Evolutionary conservation across 2,113 vertebrate genomes (phyloP), one percentile per base, ranked within the genome.

Genomic region (Nerophis ophidion): DNA sequence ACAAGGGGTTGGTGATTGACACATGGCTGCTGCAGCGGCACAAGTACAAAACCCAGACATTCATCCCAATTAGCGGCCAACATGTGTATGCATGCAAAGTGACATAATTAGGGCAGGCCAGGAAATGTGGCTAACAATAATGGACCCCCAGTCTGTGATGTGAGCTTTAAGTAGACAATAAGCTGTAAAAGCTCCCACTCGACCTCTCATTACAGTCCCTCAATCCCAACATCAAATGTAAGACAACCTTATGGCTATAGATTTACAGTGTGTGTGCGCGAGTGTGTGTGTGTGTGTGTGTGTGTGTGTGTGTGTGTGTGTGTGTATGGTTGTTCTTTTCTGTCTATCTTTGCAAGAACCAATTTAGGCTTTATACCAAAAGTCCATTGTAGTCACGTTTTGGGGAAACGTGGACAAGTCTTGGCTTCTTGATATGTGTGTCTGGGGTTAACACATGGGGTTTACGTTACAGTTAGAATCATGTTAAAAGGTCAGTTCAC

Each of bases 121-220:
- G 71, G 19, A 68, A 76, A 74, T 33, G 65, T 67, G 79, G 63
- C 59, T 5, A 76, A 81, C 66, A 75, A 70, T 45, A 48, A 71
- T 33, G 63, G 56, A 75, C 66, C 57, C 57, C 49, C 19, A 48
- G 54, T 56, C 72, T 77, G 54, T 70, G 58, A 66, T 72, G 65
- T 74, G 74, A 4, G 68, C 55, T 70, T 48, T 80, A 75, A 78
- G 64, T 57, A 82, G 74, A 84, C 77, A 82, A 85, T 82, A 82
- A 81, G 82, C 74, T 74, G 60, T 81, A 75, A 68, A 81, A 83
- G 73, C 79, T 76, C n/a, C 63, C 55, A 44, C 72, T 76, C 72
- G 46, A 82, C 71, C 76, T 57, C 68, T 82, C 58, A 57, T 83
- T 84, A 80, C 45, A 77, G 60, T 70, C 70, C 63, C 55, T 70